A percentile compares a stretch with the other conserved stretches of the same genome.
phyloP scores from a whole-genome alignment of 2,113 vertebrate genomes.

The Choloepus hoffmanni region DNA sequence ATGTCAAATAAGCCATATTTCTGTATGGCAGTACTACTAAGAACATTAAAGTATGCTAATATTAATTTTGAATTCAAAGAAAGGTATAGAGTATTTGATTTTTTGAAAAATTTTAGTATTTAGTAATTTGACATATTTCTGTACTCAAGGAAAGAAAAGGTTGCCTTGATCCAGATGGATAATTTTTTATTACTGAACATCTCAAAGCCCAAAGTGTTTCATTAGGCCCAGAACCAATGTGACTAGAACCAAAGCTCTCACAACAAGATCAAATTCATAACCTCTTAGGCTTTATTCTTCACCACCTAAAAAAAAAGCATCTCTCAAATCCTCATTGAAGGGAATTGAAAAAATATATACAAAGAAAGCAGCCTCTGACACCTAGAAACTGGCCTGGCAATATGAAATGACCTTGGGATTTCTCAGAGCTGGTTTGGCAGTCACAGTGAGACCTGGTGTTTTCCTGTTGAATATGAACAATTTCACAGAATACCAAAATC shows the following conservation, averaged over 20 bases:
- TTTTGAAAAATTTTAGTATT: not conserved
- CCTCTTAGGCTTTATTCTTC: not conserved
- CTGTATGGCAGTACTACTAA: not conserved
- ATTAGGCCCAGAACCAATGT: not conserved
- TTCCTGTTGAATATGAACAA: not conserved
- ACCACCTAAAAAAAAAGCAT: not conserved
- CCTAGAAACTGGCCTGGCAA: not conserved
- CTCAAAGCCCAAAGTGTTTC: slow-evolving; percentile 16
- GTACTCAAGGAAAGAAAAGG: not conserved
- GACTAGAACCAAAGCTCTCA: not conserved
- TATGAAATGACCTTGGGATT: not conserved
- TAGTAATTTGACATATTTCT: not conserved
- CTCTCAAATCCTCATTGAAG: not conserved
- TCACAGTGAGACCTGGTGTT: not conserved
- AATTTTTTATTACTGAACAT: not conserved
- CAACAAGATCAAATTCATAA: not conserved
- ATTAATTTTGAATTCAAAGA: not conserved
- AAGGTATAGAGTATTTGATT: not conserved
- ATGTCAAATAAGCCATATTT: not conserved
- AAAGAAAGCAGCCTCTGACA: not conserved
- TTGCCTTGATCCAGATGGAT: not conserved
- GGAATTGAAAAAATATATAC: not conserved
- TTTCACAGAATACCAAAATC: not conserved
- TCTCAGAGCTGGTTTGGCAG: not conserved
- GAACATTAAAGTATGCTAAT: slow-evolving; percentile 2